Conservation (phyloP, 2,888 invertebrate species). For the Drosophila buzzatii region DNA sequence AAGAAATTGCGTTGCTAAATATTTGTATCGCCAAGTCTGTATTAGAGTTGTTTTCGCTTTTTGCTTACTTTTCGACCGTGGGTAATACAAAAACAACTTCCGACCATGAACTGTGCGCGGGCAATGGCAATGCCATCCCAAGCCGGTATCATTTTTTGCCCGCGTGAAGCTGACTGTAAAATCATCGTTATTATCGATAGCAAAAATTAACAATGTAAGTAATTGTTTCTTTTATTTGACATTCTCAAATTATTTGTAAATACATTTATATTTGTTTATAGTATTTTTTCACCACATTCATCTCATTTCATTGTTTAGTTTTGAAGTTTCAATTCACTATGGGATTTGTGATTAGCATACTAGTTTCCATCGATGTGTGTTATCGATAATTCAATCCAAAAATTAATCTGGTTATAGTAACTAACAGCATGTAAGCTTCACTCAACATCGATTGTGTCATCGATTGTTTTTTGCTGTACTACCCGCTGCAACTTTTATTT, state of each 20-base stretch:
- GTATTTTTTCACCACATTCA: neutral
- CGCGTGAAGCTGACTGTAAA: constrained; percentile 23
- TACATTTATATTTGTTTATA: neutral
- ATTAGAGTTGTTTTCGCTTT: constrained; percentile 2
- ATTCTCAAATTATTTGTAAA: neutral
- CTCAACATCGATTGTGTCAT: constrained; percentile 20
- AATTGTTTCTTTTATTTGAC: too few relatives aligned
- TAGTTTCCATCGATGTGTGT: neutral
- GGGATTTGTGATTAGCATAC: neutral
- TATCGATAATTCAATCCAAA: neutral
- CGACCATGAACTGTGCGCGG: constrained; percentile 40
- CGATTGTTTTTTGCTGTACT: constrained; percentile 36
- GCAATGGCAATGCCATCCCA: constrained; percentile 46
- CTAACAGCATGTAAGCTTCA: neutral
- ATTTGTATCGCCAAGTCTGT: neutral
- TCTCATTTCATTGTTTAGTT: neutral
- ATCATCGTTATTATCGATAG: constrained; percentile 31
- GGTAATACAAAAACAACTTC: constrained; percentile 13
- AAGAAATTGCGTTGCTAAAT: neutral
- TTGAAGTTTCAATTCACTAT: neutral
- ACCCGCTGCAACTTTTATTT: constrained; percentile 60
- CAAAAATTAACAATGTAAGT: neutral
- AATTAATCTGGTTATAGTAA: neutral
- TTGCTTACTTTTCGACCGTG: constrained; percentile 4
- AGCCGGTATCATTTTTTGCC: constrained; percentile 39